Evolutionary conservation across 1,140 invertebrate species (phyloP), one percentile per base, ranked within the genome.

Genomic region (Sycophila sp.): DNA sequence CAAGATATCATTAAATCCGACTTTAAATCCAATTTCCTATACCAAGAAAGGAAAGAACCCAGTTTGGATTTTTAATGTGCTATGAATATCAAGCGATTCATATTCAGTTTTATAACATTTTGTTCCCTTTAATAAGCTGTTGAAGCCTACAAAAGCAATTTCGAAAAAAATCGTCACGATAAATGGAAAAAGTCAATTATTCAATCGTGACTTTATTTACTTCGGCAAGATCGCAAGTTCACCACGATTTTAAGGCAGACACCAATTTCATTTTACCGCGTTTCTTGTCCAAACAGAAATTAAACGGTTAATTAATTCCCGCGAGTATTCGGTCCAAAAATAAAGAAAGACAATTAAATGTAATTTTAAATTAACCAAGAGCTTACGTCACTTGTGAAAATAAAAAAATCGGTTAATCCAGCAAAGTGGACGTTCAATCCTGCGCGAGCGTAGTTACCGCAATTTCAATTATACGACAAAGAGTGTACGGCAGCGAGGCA

Each of bases 101-200:
- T n/a, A n/a, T n/a, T 49, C 28, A 28, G 42, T 59, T 49, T 59
- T 68, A 59, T 22, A 68, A 5, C 55, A 49, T 59, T 68, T 47
- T 28, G 59, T n/a, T n/a, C n/a, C n/a, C n/a, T n/a, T n/a, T n/a
- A n/a, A n/a, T n/a, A n/a, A n/a, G n/a, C n/a, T n/a, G n/a, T n/a
- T n/a, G n/a, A n/a, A n/a, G n/a, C n/a, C n/a, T n/a, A n/a, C n/a
- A n/a, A n/a, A n/a, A n/a, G n/a, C n/a, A n/a, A n/a, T n/a, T n/a
- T n/a, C n/a, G n/a, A n/a, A n/a, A n/a, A n/a, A n/a, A n/a, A n/a
- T n/a, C n/a, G n/a, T n/a, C n/a, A n/a, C n/a, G n/a, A n/a, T n/a
- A n/a, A n/a, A n/a, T n/a, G n/a, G n/a, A n/a, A n/a, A n/a, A n/a
- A n/a, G n/a, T n/a, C n/a, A n/a, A n/a, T n/a, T n/a, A n/a, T n/a